phyloP scores from a whole-genome alignment of 2,113 vertebrate species.

The Melospiza georgiana region DNA sequence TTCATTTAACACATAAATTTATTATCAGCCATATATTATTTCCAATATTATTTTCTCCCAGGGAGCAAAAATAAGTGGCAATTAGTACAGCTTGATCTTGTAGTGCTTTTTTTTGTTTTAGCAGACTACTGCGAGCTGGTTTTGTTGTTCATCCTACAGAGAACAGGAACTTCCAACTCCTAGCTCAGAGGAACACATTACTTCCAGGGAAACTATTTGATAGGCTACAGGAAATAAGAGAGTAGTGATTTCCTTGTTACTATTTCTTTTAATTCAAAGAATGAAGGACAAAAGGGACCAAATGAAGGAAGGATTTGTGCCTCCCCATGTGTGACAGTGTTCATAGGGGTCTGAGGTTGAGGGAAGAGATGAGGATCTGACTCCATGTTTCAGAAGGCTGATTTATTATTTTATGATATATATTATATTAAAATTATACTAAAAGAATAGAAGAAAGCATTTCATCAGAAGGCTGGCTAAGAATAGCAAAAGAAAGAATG shows the following conservation, averaged over 20 bases:
- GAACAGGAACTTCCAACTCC: not conserved
- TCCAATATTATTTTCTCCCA: constrained; percentile 22
- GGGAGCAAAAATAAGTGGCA: constrained; percentile 17
- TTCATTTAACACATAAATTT: constrained; percentile 32
- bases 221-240: not conserved
- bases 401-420: too few relatives aligned
- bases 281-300: not conserved
- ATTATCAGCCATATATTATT: constrained; percentile 11
- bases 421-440: too few relatives aligned
- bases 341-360: too few relatives aligned
- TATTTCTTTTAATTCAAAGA: not conserved
- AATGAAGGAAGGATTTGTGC: not conserved
- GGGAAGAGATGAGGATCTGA: too few relatives aligned
- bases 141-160: not conserved
- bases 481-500: too few relatives aligned
- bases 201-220: not conserved
- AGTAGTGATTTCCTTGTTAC: not conserved
- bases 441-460: too few relatives aligned
- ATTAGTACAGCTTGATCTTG: not conserved
- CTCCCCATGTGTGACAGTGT: not conserved
- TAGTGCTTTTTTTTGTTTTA: not conserved
- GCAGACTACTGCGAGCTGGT: not conserved
- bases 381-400: too few relatives aligned
- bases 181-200: not conserved
- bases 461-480: too few relatives aligned